Percentiles rank a stretch among this genome's conserved stretches.
Conservation (phyloP, 2,888 invertebrate genomes). For the Meiosimyza platycephala region DNA sequence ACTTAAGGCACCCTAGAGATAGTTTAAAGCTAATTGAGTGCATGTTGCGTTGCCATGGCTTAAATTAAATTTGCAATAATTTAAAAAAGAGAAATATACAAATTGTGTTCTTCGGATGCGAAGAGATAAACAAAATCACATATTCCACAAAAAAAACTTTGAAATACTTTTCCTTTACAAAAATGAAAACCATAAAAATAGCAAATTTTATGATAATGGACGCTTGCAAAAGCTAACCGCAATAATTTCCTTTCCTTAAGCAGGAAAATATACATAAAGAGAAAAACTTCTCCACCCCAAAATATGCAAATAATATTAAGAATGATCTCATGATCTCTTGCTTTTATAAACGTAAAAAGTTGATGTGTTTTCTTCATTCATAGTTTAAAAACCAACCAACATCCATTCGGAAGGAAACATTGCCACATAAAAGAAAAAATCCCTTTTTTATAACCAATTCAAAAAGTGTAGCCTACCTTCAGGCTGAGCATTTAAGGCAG, state of each 20-base stretch:
- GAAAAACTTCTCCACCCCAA: neutral
- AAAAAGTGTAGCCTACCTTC: slow-evolving; percentile 13
- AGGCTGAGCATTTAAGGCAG: neutral
- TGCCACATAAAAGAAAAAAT: neutral
- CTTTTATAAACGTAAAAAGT: no score
- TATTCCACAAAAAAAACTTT: no score
- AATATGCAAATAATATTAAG: slow-evolving; percentile 22
- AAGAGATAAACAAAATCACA: no score
- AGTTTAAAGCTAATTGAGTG: no score
- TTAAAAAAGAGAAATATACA: no score
- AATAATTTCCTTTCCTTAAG: neutral
- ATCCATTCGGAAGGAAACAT: neutral
- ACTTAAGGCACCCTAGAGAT: no score
- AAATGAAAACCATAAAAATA: no score
- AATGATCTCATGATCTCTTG: neutral
- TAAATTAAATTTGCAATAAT: no score
- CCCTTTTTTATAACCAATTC: neutral
- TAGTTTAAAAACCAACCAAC: no score
- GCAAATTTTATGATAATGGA: slow-evolving; percentile 15
- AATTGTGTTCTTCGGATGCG: no score
- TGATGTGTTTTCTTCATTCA: slow-evolving; percentile 1
- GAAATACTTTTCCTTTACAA: no score
- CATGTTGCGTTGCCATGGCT: no score
- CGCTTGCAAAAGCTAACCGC: slow-evolving; percentile 5
- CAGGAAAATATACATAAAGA: neutral